Evolutionary conservation across 2,888 invertebrate species (phyloP).

Genomic region (Rotaria macrura): DNA sequence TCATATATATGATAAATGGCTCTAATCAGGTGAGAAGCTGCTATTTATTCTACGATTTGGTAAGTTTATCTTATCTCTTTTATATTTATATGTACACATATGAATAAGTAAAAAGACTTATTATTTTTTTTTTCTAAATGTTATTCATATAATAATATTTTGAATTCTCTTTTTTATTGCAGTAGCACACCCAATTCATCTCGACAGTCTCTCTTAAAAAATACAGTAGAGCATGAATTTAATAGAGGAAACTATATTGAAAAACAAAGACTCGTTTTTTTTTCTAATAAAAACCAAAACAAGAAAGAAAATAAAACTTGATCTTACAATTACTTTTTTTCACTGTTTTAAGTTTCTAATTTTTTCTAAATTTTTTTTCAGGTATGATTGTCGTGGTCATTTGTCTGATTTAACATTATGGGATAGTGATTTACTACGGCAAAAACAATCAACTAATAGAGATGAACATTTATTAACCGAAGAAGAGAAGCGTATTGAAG

Average conservation of each 20-base stretch:
- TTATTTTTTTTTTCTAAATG: not conserved
- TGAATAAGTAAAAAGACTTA: too few species aligned
- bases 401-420: constrained; percentile 69
- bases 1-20: not conserved
- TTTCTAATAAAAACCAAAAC: too few species aligned
- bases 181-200: not conserved
- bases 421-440: constrained; percentile 63
- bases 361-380: constrained; percentile 46
- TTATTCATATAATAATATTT: not conserved
- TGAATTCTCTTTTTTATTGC: not conserved
- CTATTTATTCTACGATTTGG: not conserved
- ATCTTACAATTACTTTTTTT: not conserved
- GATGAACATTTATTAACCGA: constrained; percentile 41
- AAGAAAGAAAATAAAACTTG: not conserved
- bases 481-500: constrained; percentile 70
- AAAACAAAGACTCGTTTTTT: not conserved
- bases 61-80: not conserved
- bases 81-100: not conserved
- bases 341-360: not conserved
- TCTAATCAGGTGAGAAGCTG: constrained; percentile 3
- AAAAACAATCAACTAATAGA: not conserved
- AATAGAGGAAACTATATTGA: not conserved
- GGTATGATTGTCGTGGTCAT: constrained; percentile 87
- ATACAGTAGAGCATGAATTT: not conserved
- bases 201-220: not conserved